These are phyloP conservation scores for Lophotriccus pileatus DNA, from an alignment of 2,797 vertebrate species.

Conservation along the genomic window DNA sequence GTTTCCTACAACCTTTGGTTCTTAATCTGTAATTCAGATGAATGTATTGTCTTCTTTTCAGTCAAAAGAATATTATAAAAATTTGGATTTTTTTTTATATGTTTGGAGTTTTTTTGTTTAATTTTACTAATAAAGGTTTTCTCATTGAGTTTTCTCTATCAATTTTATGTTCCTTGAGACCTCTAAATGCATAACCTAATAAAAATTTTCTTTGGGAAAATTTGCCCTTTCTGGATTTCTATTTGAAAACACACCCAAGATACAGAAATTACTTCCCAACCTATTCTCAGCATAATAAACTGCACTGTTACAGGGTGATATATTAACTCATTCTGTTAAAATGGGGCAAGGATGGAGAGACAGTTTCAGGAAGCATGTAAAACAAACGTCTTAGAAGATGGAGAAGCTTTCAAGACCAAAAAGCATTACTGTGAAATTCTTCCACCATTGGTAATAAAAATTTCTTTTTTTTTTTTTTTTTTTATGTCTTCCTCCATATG, in stretches of 20 bases:
- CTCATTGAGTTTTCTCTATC: not conserved
- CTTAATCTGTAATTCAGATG: not conserved
- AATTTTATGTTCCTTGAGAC: not conserved
- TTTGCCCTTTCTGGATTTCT: not conserved
- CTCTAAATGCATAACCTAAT: not conserved
- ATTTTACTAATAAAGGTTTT: not conserved
- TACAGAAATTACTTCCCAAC: not conserved
- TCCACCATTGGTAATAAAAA: not conserved
- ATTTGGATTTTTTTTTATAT: too few species aligned
- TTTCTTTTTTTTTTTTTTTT: not conserved
- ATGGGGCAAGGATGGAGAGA: not conserved
- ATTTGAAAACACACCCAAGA: not conserved
- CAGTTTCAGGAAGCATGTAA: not conserved
- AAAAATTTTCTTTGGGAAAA: not conserved
- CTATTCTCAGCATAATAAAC: not conserved
- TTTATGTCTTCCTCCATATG: fast-evolving
- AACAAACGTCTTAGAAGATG: not conserved
- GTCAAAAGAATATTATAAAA: not conserved
- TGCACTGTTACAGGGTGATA: not conserved
- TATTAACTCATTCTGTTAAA: not conserved
- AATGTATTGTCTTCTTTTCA: not conserved
- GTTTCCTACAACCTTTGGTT: not conserved
- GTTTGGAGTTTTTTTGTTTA: too few species aligned
- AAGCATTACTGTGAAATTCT: not conserved
- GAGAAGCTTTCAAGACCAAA: not conserved